phyloP scores from a whole-genome alignment of 2,797 vertebrate species.

The Microcaecilia unicolor region DNA sequence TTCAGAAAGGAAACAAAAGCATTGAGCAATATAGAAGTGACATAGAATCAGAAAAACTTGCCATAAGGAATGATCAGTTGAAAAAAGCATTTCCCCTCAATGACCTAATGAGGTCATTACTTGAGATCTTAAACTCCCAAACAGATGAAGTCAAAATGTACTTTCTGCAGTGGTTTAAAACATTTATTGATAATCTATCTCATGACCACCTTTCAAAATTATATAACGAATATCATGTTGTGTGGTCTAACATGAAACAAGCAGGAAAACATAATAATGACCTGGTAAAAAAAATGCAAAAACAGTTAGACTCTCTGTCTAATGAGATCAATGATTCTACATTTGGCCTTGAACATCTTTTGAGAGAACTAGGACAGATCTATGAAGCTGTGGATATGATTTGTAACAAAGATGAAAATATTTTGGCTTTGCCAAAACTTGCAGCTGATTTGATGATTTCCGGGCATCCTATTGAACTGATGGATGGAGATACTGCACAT shows the following conservation, averaged over 20 bases:
- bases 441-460: conserved; percentile 50
- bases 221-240: conserved; percentile 18
- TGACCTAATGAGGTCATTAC: conserved; percentile 31
- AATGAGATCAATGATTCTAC: conserved; percentile 25
- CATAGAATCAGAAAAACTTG: conserved; percentile 16
- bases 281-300: background rate
- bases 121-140: conserved; percentile 18
- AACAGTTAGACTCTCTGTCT: conserved; percentile 32
- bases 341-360: conserved; percentile 48
- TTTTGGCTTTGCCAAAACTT: conserved; percentile 39
- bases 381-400: conserved; percentile 45
- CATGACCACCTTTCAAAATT: conserved; percentile 18
- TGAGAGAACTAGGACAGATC: conserved; percentile 57
- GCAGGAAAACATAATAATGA: background rate
- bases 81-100: conserved; percentile 16
- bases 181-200: conserved; percentile 30
- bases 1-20: conserved; percentile 36
- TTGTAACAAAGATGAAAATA: background rate
- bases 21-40: conserved; percentile 48
- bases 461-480: conserved; percentile 52
- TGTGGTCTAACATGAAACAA: conserved; percentile 37
- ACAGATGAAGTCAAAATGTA: conserved; percentile 28
- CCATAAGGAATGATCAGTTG: conserved; percentile 24
- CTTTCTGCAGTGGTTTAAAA: conserved; percentile 57
- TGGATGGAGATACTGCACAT: conserved; percentile 55